A percentile compares a stretch with the other conserved stretches of the same genome.
Conservation (phyloP, 1,140 invertebrate genomes). For the Periplaneta americana region DNA sequence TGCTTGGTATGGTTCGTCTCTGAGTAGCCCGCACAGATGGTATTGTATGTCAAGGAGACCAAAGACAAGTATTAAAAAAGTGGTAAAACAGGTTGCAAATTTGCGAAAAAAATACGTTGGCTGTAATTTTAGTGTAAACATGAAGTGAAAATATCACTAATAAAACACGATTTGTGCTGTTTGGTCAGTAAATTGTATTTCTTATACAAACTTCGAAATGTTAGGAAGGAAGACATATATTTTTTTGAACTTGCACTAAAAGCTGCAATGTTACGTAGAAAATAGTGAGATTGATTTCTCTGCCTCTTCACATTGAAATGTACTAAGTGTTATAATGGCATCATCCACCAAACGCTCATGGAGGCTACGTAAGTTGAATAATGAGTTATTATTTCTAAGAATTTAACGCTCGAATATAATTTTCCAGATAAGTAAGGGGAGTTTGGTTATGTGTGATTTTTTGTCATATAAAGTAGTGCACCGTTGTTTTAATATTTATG, state of each 20-base stretch:
- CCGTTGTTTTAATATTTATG: too few species aligned
- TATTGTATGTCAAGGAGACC: slow-evolving; percentile 19
- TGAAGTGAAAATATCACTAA: slow-evolving; percentile 1
- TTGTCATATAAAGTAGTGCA: background rate
- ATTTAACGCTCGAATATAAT: background rate
- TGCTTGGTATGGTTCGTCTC: too few species aligned
- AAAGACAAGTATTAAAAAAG: background rate
- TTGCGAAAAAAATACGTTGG: slow-evolving; percentile 26
- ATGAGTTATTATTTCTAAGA: background rate
- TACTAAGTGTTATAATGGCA: slow-evolving; percentile 41
- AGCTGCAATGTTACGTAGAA: slow-evolving; percentile 24
- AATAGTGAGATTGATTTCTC: slow-evolving; percentile 30
- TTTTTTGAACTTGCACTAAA: background rate
- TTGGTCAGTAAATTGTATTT: slow-evolving; percentile 4
- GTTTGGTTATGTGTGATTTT: background rate
- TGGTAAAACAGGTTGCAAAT: slow-evolving; percentile 22
- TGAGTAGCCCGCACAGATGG: slow-evolving; percentile 21
- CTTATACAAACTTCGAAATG: background rate
- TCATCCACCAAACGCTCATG: slow-evolving; percentile 46
- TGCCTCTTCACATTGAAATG: slow-evolving; percentile 29
- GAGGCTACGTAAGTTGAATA: slow-evolving; percentile 38
- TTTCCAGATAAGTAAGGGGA: background rate
- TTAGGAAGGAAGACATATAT: background rate
- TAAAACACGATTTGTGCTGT: background rate
- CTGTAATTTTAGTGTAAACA: background rate